Base-by-base conservation (phyloP, 2,113 vertebrate genomes). In the Chitala chitala region DNA sequence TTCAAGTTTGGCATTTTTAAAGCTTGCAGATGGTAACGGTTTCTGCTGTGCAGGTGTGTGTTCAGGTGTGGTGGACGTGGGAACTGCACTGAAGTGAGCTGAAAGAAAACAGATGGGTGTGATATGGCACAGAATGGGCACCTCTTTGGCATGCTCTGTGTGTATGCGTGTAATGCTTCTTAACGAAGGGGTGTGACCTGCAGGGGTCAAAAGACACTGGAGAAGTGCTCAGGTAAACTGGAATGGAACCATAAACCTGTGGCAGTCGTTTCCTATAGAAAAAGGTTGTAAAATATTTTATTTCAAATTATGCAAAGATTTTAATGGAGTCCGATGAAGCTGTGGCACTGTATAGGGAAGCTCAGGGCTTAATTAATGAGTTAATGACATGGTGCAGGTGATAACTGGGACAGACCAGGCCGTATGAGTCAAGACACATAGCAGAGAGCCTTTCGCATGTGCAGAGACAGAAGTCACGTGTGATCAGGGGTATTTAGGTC, bases 151-250 rank as follows among this genome's bases (percentile, higher is more conserved):
- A 73, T 48, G 42, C 24, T 33, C 15, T 71, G 33, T 24, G 29
- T 50, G 44, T 6, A 36, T 72, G 24, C 10, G 22, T 44, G 29
- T 42, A 73, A 63, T 5, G 29, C 12, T 51, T 51, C 48, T n/a
- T 33, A 36, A 17, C 38, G 59, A 63, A 7, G 59, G 50, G 51
- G 50, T 24, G 38, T 71, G 51, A 31, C 42, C 64, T 46, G 40
- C 2, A 1, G 4, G 26, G 40, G 56, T 61, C 29, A 20, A 40
- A 61, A 73, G 72, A 42, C 13, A 48, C 40, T n/a, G 26, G 8
- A 36, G 63, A 63, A 64, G 56, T 36, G 56, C 72, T 73, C 72
- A 73, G 72, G 72, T 56, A 73, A 59, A 73, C 44, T 48, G n/a
- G 58, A 73, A 50, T 51, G 72, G 29, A 10, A 31, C 24, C 46